A percentile compares a stretch with the other conserved stretches of the same genome.
phyloP scores from a whole-genome alignment of 2,888 invertebrate species.

The Chrysolina oricalcia region DNA sequence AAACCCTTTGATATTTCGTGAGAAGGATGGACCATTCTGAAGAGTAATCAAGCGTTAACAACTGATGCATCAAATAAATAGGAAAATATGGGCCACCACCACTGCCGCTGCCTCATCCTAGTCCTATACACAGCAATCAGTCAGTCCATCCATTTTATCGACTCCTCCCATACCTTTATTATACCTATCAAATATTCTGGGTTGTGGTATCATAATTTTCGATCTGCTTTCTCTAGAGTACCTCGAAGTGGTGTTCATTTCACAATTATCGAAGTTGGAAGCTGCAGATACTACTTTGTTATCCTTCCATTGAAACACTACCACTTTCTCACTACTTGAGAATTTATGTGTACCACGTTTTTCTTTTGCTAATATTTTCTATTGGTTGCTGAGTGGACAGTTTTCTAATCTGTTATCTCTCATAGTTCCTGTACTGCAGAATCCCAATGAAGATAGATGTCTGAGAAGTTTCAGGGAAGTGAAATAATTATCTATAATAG shows the following conservation, averaged over 20 bases:
- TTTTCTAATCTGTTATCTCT: constrained; percentile 16
- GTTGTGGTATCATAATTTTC: constrained; percentile 2
- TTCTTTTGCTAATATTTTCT: not conserved
- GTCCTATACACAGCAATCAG: no score
- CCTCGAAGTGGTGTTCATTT: constrained; percentile 1
- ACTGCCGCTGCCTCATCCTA: no score
- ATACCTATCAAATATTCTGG: constrained; percentile 1
- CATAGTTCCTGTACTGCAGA: constrained; percentile 2
- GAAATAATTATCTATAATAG: no score
- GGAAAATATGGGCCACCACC: no score
- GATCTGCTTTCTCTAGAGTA: constrained; percentile 9
- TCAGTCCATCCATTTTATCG: not conserved
- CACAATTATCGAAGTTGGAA: constrained; percentile 14
- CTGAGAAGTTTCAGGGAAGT: constrained; percentile 4
- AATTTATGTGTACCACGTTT: constrained; percentile 11
- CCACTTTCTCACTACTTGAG: constrained; percentile 7
- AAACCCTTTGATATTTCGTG: no score
- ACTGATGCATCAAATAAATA: no score
- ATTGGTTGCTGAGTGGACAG: constrained; percentile 4
- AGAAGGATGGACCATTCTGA: no score
- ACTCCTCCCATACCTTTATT: constrained; percentile 4
- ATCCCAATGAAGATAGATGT: constrained; percentile 10
- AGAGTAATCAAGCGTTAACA: no score
- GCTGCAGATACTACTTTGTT: constrained; percentile 30
- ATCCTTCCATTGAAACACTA: constrained; percentile 23